Evolutionary conservation across 2,113 vertebrate species (phyloP).

Genomic region (Notechis scutatus): DNA sequence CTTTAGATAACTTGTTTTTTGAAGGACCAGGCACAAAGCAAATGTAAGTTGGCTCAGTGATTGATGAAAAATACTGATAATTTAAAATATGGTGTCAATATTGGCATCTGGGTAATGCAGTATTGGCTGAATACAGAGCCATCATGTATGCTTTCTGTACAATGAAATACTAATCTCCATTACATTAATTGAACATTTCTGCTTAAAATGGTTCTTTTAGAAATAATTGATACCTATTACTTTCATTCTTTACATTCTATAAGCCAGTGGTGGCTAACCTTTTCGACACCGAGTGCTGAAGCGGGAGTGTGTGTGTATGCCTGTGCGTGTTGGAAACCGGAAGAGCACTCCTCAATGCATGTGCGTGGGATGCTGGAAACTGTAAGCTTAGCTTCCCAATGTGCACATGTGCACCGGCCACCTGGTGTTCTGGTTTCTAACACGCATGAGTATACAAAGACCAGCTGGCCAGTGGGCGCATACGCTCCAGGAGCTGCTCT

Average conservation of each 20-base stretch:
- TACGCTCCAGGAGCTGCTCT: too few species aligned
- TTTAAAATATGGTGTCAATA: not conserved
- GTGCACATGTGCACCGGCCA: too few species aligned
- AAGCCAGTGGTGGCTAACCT: too few species aligned
- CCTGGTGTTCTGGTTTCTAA: too few species aligned
- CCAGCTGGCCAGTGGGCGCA: too few species aligned
- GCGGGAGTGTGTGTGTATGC: too few species aligned
- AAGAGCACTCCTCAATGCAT: too few species aligned
- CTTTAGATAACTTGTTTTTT: slow-evolving; percentile 82
- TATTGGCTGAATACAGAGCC: not conserved
- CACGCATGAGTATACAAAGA: too few species aligned
- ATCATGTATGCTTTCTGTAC: not conserved
- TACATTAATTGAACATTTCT: not conserved
- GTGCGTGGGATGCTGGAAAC: too few species aligned
- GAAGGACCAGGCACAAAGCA: slow-evolving; percentile 73
- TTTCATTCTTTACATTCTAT: not conserved
- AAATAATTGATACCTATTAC: not conserved
- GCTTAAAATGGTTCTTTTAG: not conserved
- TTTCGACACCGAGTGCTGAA: too few species aligned
- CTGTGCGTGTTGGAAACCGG: too few species aligned
- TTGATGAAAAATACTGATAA: not conserved
- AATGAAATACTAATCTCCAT: not conserved
- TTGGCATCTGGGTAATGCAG: not conserved
- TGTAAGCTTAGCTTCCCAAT: too few species aligned
- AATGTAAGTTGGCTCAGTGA: slow-evolving; percentile 73